These are phyloP conservation scores for Drosophila greeni DNA, from an alignment of 2,888 invertebrate genomes.

Conservation along the genomic window DNA sequence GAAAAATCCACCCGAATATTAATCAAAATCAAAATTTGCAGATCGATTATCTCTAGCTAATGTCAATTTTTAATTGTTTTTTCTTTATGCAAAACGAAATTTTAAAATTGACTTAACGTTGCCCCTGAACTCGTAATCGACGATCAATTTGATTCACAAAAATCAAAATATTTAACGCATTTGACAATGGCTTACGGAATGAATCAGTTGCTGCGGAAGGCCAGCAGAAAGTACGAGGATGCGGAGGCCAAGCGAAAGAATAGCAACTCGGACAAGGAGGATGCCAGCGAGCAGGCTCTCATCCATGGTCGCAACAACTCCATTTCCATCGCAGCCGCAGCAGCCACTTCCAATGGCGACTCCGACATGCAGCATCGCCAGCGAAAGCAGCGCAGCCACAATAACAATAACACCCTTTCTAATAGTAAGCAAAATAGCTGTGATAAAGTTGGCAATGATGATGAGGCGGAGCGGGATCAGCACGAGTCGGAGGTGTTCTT, in stretches of 20 bases:
- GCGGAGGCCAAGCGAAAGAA: slow-evolving; percentile 76
- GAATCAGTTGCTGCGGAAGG: slow-evolving; percentile 56
- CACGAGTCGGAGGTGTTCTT: slow-evolving; percentile 69
- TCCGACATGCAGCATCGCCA: slow-evolving; percentile 77
- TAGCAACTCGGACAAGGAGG: slow-evolving; percentile 75
- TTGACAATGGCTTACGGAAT: slow-evolving; percentile 1
- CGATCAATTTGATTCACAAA: slow-evolving; percentile 8
- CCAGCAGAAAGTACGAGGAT: slow-evolving; percentile 66
- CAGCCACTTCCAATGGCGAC: slow-evolving; percentile 39
- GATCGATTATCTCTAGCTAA: slow-evolving; percentile 53
- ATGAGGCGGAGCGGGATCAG: slow-evolving; percentile 20
- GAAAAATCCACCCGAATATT: slow-evolving; percentile 29
- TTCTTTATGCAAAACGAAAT: slow-evolving; percentile 55
- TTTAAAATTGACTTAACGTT: slow-evolving; percentile 37
- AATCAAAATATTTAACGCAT: background rate
- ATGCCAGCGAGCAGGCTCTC: slow-evolving; percentile 60
- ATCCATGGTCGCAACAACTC: slow-evolving; percentile 49
- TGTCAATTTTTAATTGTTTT: slow-evolving; percentile 67
- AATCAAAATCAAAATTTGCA: slow-evolving; percentile 35
- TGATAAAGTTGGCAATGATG: slow-evolving; percentile 63
- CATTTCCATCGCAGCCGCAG: slow-evolving; percentile 15
- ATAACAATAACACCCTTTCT: slow-evolving; percentile 53
- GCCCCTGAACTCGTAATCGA: slow-evolving; percentile 22
- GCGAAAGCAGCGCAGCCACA: slow-evolving; percentile 70
- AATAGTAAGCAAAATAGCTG: slow-evolving; percentile 61